Evolutionary conservation across 1,140 invertebrate species (phyloP), one percentile per base, ranked within the genome.

Genomic region (Drusus annulatus): DNA sequence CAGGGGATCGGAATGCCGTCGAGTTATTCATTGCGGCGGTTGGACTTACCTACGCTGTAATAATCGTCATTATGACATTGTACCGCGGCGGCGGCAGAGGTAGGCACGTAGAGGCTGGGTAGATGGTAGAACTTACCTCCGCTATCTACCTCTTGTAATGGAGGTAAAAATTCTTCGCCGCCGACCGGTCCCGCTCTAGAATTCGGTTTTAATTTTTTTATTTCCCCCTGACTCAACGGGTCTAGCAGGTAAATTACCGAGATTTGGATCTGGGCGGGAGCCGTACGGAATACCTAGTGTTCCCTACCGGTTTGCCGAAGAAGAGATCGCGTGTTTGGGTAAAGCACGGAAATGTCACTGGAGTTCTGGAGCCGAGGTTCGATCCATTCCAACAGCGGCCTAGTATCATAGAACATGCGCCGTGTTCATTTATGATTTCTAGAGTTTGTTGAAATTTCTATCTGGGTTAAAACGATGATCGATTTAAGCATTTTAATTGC

Each of bases 1-100:
- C 76, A 76, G 68, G 63, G 62, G 76, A 79, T 81, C 52, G 80
- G 80, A 81, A 81, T 81, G 80, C 60, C 54, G 80, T 76, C 60
- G 79, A 80, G 54, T 75, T 76, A 80, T 76, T 80, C 79, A 76
- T 52, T 56, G 51, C 31, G 79, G 73, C 68, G 63, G 50, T 51
- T 52, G 54, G 77, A 74, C 52, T 78, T 78, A 81, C 76, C 76
- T 81, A 75, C 69, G 69, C 76, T 56, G 78, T 82, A 82, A 82
- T 82, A 82, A 79, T 82, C 81, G 77, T 82, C 81, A 82, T 82
- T 82, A 82, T 82, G 81, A 82, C 81, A 82, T 82, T 82, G 81
- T 79, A 68, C 56, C 28, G 78, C 52, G 31, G 60, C 68, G 36
- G 36, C 68, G 36, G 63, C 63, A 17, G 28, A 8, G 28, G 50